These are phyloP conservation scores for Asteroscopus sphinx DNA, from an alignment of 2,888 invertebrate species.

Conservation along the genomic window DNA sequence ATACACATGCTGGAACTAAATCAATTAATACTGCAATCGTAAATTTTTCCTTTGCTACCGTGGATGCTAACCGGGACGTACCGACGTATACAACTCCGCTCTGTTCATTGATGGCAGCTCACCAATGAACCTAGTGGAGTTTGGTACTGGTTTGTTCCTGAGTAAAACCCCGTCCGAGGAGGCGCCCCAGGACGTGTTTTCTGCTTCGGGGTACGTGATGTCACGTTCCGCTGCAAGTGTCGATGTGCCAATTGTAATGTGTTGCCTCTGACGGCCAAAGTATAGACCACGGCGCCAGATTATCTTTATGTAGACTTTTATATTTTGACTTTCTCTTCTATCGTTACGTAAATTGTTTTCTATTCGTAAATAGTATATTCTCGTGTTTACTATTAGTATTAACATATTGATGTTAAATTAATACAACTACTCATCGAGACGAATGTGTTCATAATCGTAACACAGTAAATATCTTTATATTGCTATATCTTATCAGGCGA, in stretches of 20 bases:
- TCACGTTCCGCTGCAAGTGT: constrained; percentile 71
- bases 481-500: constrained; percentile 37
- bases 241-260: constrained; percentile 81
- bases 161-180: constrained; percentile 98
- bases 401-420: constrained; percentile 7
- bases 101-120: constrained; percentile 91
- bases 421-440: neutral
- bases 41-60: constrained; percentile 86
- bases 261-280: constrained; percentile 69
- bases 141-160: constrained; percentile 97
- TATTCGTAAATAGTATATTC: constrained; percentile 9
- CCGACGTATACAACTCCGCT: constrained; percentile 65
- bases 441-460: constrained; percentile 10
- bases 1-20: constrained; percentile 68
- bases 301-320: constrained; percentile 14
- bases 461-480: constrained; percentile 24
- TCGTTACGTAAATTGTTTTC: constrained; percentile 5
- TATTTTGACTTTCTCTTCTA: constrained; percentile 38
- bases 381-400: constrained; percentile 6
- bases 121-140: constrained; percentile 98
- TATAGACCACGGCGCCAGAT: constrained; percentile 64
- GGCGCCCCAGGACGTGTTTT: constrained; percentile 92
- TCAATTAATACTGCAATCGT: constrained; percentile 76
- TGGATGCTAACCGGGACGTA: constrained; percentile 84
- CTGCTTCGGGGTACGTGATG: constrained; percentile 91